Evolutionary conservation across 2,888 invertebrate species (phyloP).

Genomic region (Aethes cnicana): DNA sequence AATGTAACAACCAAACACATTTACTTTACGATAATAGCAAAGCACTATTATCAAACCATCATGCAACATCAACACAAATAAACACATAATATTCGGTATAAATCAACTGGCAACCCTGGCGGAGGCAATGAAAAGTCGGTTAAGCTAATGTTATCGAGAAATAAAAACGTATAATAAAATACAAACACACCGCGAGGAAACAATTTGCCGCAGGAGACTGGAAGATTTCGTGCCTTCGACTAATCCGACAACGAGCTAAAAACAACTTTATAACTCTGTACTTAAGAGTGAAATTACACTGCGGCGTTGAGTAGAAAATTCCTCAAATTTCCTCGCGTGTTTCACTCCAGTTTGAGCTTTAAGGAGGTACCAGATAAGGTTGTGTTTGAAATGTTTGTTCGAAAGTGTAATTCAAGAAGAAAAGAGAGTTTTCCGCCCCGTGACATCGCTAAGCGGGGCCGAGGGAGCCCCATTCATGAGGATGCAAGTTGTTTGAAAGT

Average conservation of each 20-base stretch:
- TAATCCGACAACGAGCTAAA: constrained; percentile 40
- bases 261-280: constrained; percentile 44
- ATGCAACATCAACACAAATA: not conserved
- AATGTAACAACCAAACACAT: too few species aligned
- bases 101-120: constrained; percentile 66
- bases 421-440: constrained; percentile 81
- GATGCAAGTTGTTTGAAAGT: constrained; percentile 65
- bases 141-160: constrained; percentile 83
- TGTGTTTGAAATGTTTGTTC: constrained; percentile 44
- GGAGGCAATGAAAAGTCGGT: constrained; percentile 81
- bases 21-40: too few species aligned
- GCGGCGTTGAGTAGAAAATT: constrained; percentile 61
- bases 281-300: constrained; percentile 52
- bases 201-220: constrained; percentile 81
- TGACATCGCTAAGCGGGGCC: constrained; percentile 79
- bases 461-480: constrained; percentile 78
- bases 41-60: not conserved
- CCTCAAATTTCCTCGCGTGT: constrained; percentile 66
- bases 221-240: constrained; percentile 74
- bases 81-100: constrained; percentile 19
- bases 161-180: constrained; percentile 83
- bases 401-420: constrained; percentile 74
- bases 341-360: constrained; percentile 41
- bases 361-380: constrained; percentile 41
- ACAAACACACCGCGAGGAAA: constrained; percentile 81